Evolutionary conservation across 2,888 invertebrate species (phyloP).

Genomic region (Axea sp.): DNA sequence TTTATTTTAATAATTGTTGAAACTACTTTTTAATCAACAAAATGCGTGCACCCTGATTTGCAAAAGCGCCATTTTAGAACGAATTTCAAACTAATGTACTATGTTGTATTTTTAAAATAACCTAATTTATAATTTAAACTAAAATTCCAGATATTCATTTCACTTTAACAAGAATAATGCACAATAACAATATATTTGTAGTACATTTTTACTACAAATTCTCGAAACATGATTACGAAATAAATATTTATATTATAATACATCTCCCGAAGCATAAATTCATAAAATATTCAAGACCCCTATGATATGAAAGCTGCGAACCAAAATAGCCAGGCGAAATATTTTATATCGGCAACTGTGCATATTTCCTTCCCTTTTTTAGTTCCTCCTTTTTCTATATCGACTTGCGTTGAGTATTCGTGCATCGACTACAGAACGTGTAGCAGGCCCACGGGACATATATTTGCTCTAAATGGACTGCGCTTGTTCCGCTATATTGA

Average conservation of each 20-base stretch:
- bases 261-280: slow-evolving; percentile 18
- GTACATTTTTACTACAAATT: not conserved
- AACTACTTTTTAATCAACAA: not conserved
- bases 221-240: slow-evolving; percentile 8
- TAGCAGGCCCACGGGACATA: slow-evolving; percentile 72
- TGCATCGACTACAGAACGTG: slow-evolving; percentile 35
- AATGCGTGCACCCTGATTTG: too few relatives aligned
- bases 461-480: slow-evolving; percentile 69
- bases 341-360: slow-evolving; percentile 61
- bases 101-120: too few relatives aligned
- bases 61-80: too few relatives aligned
- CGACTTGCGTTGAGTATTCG: slow-evolving; percentile 35
- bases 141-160: too few relatives aligned
- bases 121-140: too few relatives aligned
- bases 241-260: slow-evolving; percentile 37
- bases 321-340: slow-evolving; percentile 32
- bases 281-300: slow-evolving; percentile 24
- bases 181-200: too few relatives aligned
- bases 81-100: too few relatives aligned
- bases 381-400: slow-evolving; percentile 28
- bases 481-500: slow-evolving; percentile 72
- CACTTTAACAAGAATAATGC: too few relatives aligned
- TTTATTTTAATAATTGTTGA: slow-evolving; percentile 1
- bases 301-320: slow-evolving; percentile 29
- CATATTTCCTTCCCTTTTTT: slow-evolving; percentile 44